phyloP scores from a whole-genome alignment of 2,888 invertebrate species.

The Dryocosmus kuriphilus region DNA sequence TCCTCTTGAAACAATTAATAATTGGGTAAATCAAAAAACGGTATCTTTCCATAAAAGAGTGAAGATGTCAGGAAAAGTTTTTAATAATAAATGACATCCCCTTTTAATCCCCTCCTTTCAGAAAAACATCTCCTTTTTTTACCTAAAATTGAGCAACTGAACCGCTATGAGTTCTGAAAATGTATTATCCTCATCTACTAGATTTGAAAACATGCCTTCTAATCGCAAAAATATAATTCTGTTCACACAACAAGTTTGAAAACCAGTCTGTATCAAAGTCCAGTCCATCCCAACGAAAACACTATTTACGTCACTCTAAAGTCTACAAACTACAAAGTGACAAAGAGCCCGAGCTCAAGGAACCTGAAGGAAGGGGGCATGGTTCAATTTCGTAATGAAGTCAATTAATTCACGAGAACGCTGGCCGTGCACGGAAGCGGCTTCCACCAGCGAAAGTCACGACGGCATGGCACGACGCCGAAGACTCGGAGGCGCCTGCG shows the following conservation, averaged over 20 bases:
- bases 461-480: constrained; percentile 50
- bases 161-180: no score
- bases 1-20: no score
- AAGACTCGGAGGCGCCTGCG: constrained; percentile 72
- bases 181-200: no score
- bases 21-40: no score
- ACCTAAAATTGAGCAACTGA: no score
- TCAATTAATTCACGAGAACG: constrained; percentile 41
- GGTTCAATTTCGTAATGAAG: constrained; percentile 32
- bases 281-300: not conserved
- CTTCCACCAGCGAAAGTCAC: constrained; percentile 48
- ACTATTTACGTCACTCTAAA: not conserved
- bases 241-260: not conserved
- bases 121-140: no score
- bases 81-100: no score
- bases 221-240: not conserved
- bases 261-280: not conserved
- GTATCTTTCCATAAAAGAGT: no score
- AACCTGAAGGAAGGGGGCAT: not conserved
- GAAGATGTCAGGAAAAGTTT: no score
- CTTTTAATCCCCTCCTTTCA: no score
- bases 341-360: not conserved
- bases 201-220: not conserved
- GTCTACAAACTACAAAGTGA: not conserved
- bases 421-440: constrained; percentile 43